phyloP scores from a whole-genome alignment of 2,888 invertebrate species.

The Drosophila cracens region DNA sequence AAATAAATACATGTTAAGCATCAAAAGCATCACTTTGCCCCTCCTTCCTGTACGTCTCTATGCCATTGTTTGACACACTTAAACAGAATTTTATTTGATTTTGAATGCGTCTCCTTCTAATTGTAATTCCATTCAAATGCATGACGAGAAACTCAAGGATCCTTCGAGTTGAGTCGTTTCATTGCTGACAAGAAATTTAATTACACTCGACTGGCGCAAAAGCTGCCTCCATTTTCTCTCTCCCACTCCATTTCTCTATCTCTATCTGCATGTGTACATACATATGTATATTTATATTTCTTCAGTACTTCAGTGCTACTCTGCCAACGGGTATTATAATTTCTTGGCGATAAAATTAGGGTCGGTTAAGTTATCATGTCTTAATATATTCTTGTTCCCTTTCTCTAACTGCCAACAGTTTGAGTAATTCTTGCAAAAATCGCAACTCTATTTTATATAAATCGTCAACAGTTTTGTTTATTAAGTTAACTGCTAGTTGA shows the following conservation, averaged over 20 bases:
- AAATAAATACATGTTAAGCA: slow-evolving; percentile 28
- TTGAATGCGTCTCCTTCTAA: slow-evolving; percentile 26
- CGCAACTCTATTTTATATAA: neutral
- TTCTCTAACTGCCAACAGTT: neutral
- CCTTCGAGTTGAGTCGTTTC: slow-evolving; percentile 32
- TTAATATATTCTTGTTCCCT: no score
- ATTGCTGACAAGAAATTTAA: slow-evolving; percentile 49
- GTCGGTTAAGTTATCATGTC: neutral
- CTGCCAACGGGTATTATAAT: neutral
- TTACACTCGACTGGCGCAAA: slow-evolving; percentile 41
- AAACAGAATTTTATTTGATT: slow-evolving; percentile 40
- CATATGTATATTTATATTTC: slow-evolving; percentile 6
- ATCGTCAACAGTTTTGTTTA: no score
- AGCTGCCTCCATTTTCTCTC: slow-evolving; percentile 8
- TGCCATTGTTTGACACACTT: slow-evolving; percentile 18
- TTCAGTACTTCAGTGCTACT: neutral
- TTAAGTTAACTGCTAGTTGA: neutral
- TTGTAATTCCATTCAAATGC: slow-evolving; percentile 22
- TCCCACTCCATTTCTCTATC: neutral
- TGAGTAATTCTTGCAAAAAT: neutral
- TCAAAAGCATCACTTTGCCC: slow-evolving; percentile 20
- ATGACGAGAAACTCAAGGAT: slow-evolving; percentile 22
- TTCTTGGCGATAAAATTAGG: neutral
- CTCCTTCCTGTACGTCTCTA: neutral
- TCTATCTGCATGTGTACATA: slow-evolving; percentile 4